These are phyloP conservation scores for Amphipoea oculea DNA, from an alignment of 2,888 invertebrate genomes.

Conservation along the genomic window DNA sequence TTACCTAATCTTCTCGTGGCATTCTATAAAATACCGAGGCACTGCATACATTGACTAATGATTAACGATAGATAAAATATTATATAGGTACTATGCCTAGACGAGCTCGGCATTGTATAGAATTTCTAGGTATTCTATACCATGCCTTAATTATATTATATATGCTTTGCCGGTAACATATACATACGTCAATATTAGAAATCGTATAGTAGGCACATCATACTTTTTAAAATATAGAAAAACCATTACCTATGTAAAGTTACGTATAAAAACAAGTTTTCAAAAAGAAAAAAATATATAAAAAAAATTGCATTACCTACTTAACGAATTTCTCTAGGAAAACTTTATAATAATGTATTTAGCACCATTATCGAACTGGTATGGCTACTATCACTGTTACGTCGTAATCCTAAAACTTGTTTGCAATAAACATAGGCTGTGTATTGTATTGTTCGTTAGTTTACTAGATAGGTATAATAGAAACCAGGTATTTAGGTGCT, in stretches of 20 bases:
- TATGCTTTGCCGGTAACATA: background rate
- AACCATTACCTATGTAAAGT: background rate
- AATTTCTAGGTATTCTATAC: background rate
- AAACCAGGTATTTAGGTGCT: background rate
- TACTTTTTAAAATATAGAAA: background rate
- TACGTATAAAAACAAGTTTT: background rate
- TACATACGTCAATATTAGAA: constrained; percentile 19
- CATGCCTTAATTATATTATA: background rate
- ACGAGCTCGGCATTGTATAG: background rate
- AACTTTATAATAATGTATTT: constrained; percentile 13
- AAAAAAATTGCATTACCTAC: constrained; percentile 2
- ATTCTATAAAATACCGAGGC: no score
- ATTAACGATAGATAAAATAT: no score
- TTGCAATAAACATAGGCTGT: constrained; percentile 12
- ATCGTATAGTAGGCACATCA: constrained; percentile 4
- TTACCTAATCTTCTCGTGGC: no score
- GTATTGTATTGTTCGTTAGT: constrained; percentile 15
- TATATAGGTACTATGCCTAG: background rate
- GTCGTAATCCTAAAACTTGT: constrained; percentile 28
- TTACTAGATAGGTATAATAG: background rate
- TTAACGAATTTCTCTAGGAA: constrained; percentile 41
- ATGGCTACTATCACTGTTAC: constrained; percentile 11
- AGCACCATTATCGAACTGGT: constrained; percentile 13
- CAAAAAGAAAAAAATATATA: no score
- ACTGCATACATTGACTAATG: no score